Evolutionary conservation across 2,113 vertebrate species (phyloP).

Genomic region (Vidua chalybeata): DNA sequence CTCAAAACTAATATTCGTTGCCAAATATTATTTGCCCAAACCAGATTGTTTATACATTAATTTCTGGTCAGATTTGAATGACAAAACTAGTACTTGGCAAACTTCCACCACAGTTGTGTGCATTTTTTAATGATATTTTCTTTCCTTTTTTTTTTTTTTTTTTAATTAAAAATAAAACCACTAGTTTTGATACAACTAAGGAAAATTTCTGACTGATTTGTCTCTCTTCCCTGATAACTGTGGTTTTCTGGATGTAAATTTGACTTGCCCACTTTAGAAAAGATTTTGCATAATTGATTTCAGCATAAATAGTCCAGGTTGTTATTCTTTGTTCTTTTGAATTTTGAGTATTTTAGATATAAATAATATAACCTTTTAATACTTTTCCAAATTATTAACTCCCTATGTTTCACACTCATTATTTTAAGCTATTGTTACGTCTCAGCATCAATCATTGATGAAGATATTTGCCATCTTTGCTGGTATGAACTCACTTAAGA

Average conservation of each 20-base stretch:
- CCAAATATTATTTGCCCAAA: background rate
- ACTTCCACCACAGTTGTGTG: fast-evolving
- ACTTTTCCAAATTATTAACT: background rate
- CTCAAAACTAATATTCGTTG: background rate
- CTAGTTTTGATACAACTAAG: background rate
- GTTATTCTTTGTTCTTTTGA: background rate
- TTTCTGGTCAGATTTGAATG: background rate
- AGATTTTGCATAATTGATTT: background rate
- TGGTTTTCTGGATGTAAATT: background rate
- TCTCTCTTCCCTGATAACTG: background rate
- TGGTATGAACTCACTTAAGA: background rate
- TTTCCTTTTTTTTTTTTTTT: background rate
- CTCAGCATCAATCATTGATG: background rate
- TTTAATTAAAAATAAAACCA: background rate
- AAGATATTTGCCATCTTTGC: background rate
- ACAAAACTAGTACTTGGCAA: background rate
- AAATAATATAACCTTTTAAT: background rate
- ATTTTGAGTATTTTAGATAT: background rate
- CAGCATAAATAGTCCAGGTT: background rate
- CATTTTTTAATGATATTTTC: background rate
- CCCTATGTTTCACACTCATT: background rate
- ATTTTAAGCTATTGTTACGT: background rate
- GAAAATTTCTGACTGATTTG: background rate
- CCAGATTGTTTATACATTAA: background rate
- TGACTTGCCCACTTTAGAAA: background rate